A percentile compares a stretch with the other conserved stretches of the same genome.
Conservation (phyloP, 2,888 invertebrate genomes). For the Acanthosepion pharaonis region DNA sequence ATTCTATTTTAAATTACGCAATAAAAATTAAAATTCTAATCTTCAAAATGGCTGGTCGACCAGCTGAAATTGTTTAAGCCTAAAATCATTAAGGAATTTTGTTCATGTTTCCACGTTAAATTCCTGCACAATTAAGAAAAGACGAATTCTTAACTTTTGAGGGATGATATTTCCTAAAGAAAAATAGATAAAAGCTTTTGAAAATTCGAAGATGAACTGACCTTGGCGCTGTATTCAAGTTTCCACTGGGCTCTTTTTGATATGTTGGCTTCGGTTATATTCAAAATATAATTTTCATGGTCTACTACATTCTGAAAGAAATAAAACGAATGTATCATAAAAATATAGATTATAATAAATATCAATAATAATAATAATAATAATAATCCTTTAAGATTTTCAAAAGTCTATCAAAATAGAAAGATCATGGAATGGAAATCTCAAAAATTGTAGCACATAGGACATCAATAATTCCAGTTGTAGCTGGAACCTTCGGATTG, state of each 20-base stretch:
- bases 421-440: too few relatives aligned
- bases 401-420: too few relatives aligned
- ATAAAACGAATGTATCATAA: background rate
- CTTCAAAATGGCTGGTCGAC: too few relatives aligned
- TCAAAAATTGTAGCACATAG: too few relatives aligned
- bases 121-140: background rate
- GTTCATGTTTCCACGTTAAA: background rate
- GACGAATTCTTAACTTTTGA: background rate
- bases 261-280: slow-evolving; percentile 48
- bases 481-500: too few relatives aligned
- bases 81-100: too few relatives aligned
- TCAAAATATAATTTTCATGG: slow-evolving; percentile 48
- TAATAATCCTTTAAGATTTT: too few relatives aligned
- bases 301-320: slow-evolving; percentile 46
- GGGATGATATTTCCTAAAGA: background rate
- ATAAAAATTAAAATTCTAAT: too few relatives aligned
- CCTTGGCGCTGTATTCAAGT: slow-evolving; percentile 48
- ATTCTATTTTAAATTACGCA: too few relatives aligned
- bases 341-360: background rate
- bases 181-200: background rate
- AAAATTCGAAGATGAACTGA: background rate
- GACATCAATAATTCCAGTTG: too few relatives aligned
- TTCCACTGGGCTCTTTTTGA: slow-evolving; percentile 17
- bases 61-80: too few relatives aligned
- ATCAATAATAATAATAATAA: background rate